Evolutionary conservation across 2,888 invertebrate genomes (phyloP), one percentile per base, ranked within the genome.

Genomic region (Anthoptus insignis): DNA sequence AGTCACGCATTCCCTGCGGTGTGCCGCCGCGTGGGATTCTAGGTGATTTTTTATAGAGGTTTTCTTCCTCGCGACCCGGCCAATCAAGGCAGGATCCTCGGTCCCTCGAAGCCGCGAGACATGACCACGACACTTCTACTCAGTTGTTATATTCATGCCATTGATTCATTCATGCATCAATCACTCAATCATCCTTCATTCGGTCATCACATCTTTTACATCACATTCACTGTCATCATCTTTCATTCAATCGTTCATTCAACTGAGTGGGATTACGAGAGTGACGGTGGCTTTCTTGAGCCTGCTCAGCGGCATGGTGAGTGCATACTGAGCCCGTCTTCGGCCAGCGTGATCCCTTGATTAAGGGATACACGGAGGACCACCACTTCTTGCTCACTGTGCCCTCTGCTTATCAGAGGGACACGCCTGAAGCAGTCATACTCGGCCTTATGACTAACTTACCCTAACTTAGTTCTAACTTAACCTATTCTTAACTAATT

Each of bases 41-140:
- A 50, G 50, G 50, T 59, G 37, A 50, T 50, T 59, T 59, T 59
- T 59, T 59, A 59, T 50, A 59, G 59, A 59, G 59, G 58, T 47
- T 58, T n/a, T n/a, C n/a, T n/a, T n/a, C n/a, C n/a, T n/a, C n/a
- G n/a, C n/a, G n/a, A n/a, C n/a, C n/a, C n/a, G n/a, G n/a, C n/a
- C n/a, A n/a, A n/a, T n/a, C n/a, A n/a, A n/a, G n/a, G n/a, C n/a
- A n/a, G n/a, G n/a, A n/a, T 13, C 37, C n/a, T 37, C 37, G 37
- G 37, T 37, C 37, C 37, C 37, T 37, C 37, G 37, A 37, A n/a
- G 37, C 3, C 37, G n/a, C 37, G 13, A 37, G 37, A 9, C 37
- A n/a, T 37, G n/a, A 13, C 37, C 37, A 9, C n/a, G 37, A 8
- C n/a, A 37, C 37, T n/a, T 37, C n/a, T 4, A 27, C 27, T 27